Evolutionary conservation across 1,140 invertebrate genomes (phyloP), one percentile per base, ranked within the genome.

Genomic region (Epicauta chinensis): DNA sequence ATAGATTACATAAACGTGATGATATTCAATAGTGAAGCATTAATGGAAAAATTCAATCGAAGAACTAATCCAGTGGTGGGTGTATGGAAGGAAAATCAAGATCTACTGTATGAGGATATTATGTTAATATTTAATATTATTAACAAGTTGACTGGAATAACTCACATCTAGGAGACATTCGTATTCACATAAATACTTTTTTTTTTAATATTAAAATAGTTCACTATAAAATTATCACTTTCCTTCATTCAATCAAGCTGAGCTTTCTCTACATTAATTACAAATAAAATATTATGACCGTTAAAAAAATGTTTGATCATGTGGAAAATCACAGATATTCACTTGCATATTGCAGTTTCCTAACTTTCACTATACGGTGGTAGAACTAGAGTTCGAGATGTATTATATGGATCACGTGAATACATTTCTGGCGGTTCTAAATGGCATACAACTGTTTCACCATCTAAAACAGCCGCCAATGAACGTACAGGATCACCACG

Each of bases 401-500:
- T 54, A 34, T n/a, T 23, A 56, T 67, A 70, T 55, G 61, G 50
- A 56, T 68, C 66, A 49, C 58, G 55, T 34, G 61, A 58, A 53
- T 64, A 70, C 52, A 65, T 60, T 49, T 70, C 67, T 9, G 64
- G 82, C 2, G 85, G 85, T 67, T 87, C 85, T 37, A 91, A 70
- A 61, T 89, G 84, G 65, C 87, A 88, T 9, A 89, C 85, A 29
- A 91, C 88, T 51, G 86, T 89, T 60, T 89, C 85, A 1, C 87
- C 86, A 65, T 89, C 86, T 9, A 90, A 71, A 1, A 90, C 86
- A 1, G 87, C 87, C 3, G 88, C 84, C 75, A 71, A 79, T 67
- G 64, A 85, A 77, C 73, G 77, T 3, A 58, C 54, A 66, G 75
- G 79, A 69, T 82, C 73, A 67, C 77, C 67, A 66, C 76, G 47